Conservation (phyloP, 2,888 invertebrate genomes). For the Lordiphosa fenestrarum region DNA sequence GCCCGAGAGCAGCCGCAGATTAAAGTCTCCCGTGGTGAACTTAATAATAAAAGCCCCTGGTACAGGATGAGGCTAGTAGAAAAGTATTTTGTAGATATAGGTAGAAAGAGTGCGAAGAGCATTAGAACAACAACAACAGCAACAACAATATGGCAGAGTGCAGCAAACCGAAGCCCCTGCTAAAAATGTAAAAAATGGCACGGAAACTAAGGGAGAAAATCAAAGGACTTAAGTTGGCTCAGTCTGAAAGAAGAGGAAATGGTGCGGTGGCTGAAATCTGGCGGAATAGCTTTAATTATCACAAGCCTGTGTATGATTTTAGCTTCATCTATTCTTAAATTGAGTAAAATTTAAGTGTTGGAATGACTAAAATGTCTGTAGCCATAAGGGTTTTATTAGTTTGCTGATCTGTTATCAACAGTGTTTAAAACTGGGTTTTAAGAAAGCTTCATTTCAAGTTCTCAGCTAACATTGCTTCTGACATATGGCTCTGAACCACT, state of each 20-base stretch:
- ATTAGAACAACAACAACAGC: slow-evolving; percentile 59
- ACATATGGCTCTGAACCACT: too few species aligned
- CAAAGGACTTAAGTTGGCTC: slow-evolving; percentile 68
- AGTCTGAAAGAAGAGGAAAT: slow-evolving; percentile 40
- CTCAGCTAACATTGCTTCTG: too few species aligned
- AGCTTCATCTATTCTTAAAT: too few species aligned
- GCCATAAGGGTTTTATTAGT: too few species aligned
- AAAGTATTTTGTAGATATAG: slow-evolving; percentile 53
- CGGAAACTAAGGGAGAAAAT: slow-evolving; percentile 46
- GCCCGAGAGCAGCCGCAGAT: slow-evolving; percentile 62
- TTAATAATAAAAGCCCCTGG: slow-evolving; percentile 77
- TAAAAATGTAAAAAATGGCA: slow-evolving; percentile 36
- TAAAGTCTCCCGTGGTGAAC: slow-evolving; percentile 80
- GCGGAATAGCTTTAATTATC: slow-evolving; percentile 3
- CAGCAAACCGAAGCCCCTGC: slow-evolving; percentile 33
- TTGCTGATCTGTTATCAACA: too few species aligned
- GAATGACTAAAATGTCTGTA: neutral
- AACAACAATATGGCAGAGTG: slow-evolving; percentile 11
- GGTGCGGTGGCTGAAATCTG: slow-evolving; percentile 14
- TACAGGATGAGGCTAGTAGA: slow-evolving; percentile 48
- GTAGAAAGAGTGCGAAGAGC: slow-evolving; percentile 44
- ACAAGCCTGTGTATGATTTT: neutral
- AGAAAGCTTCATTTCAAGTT: too few species aligned
- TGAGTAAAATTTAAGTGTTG: neutral
- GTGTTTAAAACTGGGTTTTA: too few species aligned